Evolutionary conservation across 2,113 vertebrate species (phyloP).

Genomic region (Sturnus vulgaris): DNA sequence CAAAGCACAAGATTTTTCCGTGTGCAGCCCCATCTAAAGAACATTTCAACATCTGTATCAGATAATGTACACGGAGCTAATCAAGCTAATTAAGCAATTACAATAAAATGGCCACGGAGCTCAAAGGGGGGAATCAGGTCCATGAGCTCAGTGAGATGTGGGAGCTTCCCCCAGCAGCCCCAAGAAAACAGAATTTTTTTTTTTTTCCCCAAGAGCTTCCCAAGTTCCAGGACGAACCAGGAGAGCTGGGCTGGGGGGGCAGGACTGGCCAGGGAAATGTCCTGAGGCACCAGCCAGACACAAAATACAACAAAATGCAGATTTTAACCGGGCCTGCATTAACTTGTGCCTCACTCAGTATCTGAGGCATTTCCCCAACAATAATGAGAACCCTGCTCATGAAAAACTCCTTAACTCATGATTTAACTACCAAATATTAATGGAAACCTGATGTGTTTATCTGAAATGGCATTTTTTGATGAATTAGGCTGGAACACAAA

Average conservation of each 20-base stretch:
- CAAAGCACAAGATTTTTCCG: not conserved
- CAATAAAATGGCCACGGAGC: not conserved
- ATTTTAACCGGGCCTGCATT: not conserved
- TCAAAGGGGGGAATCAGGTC: not conserved
- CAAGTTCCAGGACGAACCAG: too few species aligned
- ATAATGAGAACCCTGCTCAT: accelerated
- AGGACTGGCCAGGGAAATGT: accelerated
- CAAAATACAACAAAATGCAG: not conserved
- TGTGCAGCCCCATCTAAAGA: not conserved
- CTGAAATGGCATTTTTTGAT: not conserved
- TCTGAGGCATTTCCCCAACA: not conserved
- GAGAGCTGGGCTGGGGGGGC: too few species aligned
- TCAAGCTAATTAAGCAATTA: not conserved
- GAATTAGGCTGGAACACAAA: not conserved
- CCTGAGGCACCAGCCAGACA: not conserved
- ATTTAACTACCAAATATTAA: not conserved
- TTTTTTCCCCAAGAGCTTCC: not conserved
- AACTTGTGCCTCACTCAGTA: not conserved
- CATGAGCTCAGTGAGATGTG: not conserved
- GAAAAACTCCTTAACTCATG: not conserved
- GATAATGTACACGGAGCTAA: not conserved
- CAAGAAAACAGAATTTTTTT: not conserved
- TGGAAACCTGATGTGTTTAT: not conserved
- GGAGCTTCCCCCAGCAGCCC: not conserved
- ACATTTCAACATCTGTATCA: not conserved